These are phyloP conservation scores for Drosophila nigritarsus DNA, from an alignment of 2,888 invertebrate genomes.

Conservation along the genomic window DNA sequence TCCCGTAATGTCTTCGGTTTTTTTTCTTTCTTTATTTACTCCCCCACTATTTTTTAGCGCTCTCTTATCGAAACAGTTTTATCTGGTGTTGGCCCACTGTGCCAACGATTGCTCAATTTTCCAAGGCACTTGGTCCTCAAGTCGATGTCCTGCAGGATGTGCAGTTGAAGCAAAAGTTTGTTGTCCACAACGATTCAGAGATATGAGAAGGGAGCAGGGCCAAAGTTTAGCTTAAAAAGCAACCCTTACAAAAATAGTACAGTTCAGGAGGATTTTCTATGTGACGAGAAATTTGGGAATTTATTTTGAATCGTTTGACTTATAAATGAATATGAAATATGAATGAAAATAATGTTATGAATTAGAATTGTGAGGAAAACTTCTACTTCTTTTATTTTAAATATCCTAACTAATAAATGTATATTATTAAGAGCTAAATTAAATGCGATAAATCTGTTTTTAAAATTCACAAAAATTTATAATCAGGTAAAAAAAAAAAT, in stretches of 20 bases:
- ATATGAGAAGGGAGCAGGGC: background rate
- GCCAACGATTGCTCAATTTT: slow-evolving; percentile 58
- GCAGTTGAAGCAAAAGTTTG: background rate
- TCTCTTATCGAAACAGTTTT: slow-evolving; percentile 56
- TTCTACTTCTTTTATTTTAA: too few relatives aligned
- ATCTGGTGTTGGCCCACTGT: slow-evolving; percentile 39
- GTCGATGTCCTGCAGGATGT: slow-evolving; percentile 1
- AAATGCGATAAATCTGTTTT: background rate
- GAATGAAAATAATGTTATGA: too few relatives aligned
- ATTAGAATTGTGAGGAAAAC: too few relatives aligned
- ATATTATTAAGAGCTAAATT: background rate
- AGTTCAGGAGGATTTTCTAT: background rate
- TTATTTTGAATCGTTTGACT: background rate
- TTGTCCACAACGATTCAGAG: slow-evolving; percentile 1
- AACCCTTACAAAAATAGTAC: background rate
- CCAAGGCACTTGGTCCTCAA: slow-evolving; percentile 38
- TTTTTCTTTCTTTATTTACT: slow-evolving; percentile 33
- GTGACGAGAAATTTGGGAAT: background rate
- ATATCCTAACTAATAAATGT: background rate
- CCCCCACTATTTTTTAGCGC: slow-evolving; percentile 48
- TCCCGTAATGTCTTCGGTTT: slow-evolving; percentile 44
- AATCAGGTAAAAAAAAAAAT: background rate
- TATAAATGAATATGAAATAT: too few relatives aligned
- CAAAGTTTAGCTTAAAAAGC: background rate
- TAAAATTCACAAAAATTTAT: background rate